phyloP scores from a whole-genome alignment of 37 sponge, comb jelly and placozoan genomes.

The Cladorhizidae sp. region DNA sequence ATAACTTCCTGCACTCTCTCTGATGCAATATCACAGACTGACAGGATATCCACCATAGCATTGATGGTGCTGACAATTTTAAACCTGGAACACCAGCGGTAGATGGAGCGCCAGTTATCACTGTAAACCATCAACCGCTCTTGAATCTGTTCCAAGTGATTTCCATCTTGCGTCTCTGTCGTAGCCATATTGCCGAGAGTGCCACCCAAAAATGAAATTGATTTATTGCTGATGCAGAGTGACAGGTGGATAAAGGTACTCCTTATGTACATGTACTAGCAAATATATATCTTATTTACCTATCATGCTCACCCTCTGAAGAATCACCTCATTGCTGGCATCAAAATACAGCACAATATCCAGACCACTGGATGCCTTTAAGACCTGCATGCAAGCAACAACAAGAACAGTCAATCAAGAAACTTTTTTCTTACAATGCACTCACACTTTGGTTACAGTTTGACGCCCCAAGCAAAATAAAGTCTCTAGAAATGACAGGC shows the following conservation, averaged over 20 bases:
- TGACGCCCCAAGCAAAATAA: slow-evolving; percentile 14
- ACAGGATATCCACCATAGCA: slow-evolving; percentile 9
- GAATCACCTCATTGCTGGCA: slow-evolving; percentile 48
- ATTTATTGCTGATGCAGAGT: not conserved
- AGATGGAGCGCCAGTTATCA: slow-evolving; percentile 63
- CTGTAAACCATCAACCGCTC: slow-evolving; percentile 67
- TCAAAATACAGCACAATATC: slow-evolving; percentile 43
- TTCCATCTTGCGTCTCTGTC: not conserved
- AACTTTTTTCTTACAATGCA: not conserved
- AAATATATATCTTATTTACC: slow-evolving; percentile 13
- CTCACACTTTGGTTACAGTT: not conserved
- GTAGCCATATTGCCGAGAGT: not conserved
- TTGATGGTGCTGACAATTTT: slow-evolving; percentile 71
- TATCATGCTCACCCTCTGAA: slow-evolving; percentile 58
- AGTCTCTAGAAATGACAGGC: slow-evolving; percentile 14
- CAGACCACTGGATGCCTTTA: slow-evolving; percentile 66
- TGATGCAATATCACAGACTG: not conserved
- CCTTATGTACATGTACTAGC: too few relatives aligned
- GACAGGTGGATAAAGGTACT: not conserved
- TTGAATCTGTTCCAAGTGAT: slow-evolving; percentile 9
- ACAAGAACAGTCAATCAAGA: not conserved
- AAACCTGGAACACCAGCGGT: slow-evolving; percentile 77
- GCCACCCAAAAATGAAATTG: not conserved
- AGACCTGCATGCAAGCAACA: slow-evolving; percentile 22
- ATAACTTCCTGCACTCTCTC: slow-evolving; percentile 26